Percentiles rank a stretch among this genome's conserved stretches.
These are phyloP conservation scores for Anniella stebbinsi DNA, from an alignment of 2,797 vertebrate genomes.

Conservation along the genomic window DNA sequence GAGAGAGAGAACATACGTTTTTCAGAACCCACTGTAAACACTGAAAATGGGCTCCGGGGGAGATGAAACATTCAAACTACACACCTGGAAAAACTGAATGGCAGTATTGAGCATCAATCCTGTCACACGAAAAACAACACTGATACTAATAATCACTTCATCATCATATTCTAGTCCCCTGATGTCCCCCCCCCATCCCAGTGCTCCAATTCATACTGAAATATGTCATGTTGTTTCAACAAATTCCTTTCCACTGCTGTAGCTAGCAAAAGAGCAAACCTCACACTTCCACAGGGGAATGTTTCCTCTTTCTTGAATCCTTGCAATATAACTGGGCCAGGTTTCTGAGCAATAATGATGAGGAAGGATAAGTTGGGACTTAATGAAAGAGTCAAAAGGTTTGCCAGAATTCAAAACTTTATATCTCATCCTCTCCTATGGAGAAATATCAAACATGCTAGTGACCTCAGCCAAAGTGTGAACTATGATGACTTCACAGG, in stretches of 20 bases:
- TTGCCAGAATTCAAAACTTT: not conserved
- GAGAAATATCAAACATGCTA: slow-evolving; percentile 3
- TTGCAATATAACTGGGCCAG: not conserved
- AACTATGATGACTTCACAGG: not conserved
- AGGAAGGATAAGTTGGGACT: slow-evolving; percentile 5
- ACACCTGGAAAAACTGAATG: not conserved
- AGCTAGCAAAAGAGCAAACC: slow-evolving; percentile 27
- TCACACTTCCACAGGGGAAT: slow-evolving; percentile 25
- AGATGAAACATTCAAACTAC: not conserved
- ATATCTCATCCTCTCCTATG: not conserved
- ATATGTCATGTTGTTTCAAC: slow-evolving; percentile 36
- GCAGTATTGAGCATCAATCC: not conserved
- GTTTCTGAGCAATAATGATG: not conserved
- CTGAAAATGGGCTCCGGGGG: not conserved
- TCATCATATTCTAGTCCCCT: not conserved
- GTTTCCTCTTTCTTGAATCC: slow-evolving; percentile 10
- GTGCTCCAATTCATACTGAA: slow-evolving; percentile 18
- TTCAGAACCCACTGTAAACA: not conserved
- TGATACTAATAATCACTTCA: not conserved
- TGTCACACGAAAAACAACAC: not conserved
- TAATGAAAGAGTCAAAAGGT: not conserved
- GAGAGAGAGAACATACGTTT: not conserved
- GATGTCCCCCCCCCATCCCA: no score
- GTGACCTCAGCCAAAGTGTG: not conserved
- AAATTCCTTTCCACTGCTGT: slow-evolving; percentile 33